These are phyloP conservation scores for Galeopterus variegatus DNA, from an alignment of 2,113 vertebrate species.

Conservation along the genomic window DNA sequence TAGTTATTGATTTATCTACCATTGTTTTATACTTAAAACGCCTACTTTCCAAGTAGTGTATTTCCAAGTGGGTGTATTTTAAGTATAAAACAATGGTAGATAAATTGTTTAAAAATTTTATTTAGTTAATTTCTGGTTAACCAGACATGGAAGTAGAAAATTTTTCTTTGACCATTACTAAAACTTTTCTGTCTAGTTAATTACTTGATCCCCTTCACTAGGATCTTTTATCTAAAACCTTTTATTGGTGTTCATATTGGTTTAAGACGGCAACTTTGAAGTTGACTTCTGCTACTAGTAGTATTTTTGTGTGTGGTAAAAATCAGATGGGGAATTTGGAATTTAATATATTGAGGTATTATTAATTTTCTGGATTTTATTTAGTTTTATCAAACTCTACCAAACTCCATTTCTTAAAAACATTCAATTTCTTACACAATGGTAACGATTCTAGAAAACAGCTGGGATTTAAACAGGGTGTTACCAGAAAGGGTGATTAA, in stretches of 20 bases:
- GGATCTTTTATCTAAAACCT: conserved; percentile 42
- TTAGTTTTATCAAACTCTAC: conserved; percentile 52
- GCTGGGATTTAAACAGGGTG: neutral
- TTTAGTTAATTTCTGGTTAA: conserved; percentile 41
- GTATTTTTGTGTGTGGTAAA: neutral
- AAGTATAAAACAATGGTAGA: neutral
- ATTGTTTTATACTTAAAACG: conserved; percentile 3
- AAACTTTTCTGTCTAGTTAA: conserved; percentile 20
- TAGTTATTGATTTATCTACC: conserved; percentile 31
- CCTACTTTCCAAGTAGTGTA: conserved; percentile 6
- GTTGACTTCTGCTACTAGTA: neutral
- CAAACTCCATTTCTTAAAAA: conserved; percentile 64
- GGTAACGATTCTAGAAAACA: conserved; percentile 44
- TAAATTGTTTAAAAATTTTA: neutral
- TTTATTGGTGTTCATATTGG: conserved; percentile 50
- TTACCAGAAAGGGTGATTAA: conserved; percentile 9
- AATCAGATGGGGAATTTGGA: conserved; percentile 14
- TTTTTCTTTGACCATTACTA: neutral
- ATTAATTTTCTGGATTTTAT: conserved; percentile 48
- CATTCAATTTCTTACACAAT: neutral
- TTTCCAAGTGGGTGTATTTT: no score
- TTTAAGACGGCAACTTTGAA: conserved; percentile 13
- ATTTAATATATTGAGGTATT: conserved; percentile 16
- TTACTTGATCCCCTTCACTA: conserved; percentile 2
- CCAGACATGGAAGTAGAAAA: neutral